phyloP scores from a whole-genome alignment of 2,797 vertebrate genomes.

The Eleutherodactylus coqui region DNA sequence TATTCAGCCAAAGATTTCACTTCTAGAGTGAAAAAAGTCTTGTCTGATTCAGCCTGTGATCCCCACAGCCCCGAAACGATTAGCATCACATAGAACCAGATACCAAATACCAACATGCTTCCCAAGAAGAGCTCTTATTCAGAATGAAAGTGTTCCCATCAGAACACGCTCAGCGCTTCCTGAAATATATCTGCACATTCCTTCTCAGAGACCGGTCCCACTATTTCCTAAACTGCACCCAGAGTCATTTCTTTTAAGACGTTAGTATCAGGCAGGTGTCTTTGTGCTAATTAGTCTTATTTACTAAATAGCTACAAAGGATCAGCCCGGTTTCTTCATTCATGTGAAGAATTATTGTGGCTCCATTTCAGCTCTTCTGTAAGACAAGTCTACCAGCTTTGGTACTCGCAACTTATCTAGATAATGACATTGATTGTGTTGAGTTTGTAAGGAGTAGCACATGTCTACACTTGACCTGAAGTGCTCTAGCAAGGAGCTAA shows the following conservation, averaged over 20 bases:
- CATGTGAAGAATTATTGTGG: constrained; percentile 78
- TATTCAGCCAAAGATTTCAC: constrained; percentile 46
- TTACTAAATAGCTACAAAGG: constrained; percentile 74
- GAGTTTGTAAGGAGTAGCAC: constrained; percentile 77
- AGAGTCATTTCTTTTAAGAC: constrained; percentile 72
- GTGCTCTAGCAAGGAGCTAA: constrained; percentile 71
- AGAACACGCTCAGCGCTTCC: constrained; percentile 71
- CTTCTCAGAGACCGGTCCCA: constrained; percentile 71
- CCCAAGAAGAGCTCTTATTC: constrained; percentile 71
- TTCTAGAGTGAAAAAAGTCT: constrained; percentile 26
- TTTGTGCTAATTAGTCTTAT: constrained; percentile 78
- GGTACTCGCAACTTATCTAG: constrained; percentile 60
- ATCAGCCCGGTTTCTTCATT: constrained; percentile 74
- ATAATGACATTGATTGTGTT: constrained; percentile 67
- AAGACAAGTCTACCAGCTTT: constrained; percentile 65
- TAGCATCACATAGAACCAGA: constrained; percentile 66
- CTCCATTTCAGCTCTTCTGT: constrained; percentile 76
- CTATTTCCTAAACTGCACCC: constrained; percentile 69
- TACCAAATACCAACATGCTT: constrained; percentile 68
- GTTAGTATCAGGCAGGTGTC: constrained; percentile 72
- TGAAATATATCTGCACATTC: constrained; percentile 74
- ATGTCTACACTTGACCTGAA: constrained; percentile 76
- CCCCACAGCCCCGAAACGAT: constrained; percentile 61
- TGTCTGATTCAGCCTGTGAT: constrained; percentile 44
- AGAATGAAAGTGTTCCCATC: constrained; percentile 72